A percentile compares a stretch with the other conserved stretches of the same genome.
phyloP scores from a whole-genome alignment of 2,113 vertebrate genomes.

The Mus musculus region DNA sequence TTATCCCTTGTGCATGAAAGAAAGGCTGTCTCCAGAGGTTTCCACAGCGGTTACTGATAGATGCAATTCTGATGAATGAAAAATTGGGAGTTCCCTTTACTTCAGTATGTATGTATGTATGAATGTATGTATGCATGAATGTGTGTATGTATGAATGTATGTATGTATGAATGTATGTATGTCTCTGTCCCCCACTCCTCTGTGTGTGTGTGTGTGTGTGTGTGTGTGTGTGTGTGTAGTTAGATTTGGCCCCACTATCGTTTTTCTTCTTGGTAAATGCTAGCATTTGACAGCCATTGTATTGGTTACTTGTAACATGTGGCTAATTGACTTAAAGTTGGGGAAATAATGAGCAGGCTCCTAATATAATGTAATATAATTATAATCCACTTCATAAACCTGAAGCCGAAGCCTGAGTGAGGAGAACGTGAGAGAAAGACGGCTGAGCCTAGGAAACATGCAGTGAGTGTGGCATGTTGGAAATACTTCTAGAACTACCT shows the following conservation, averaged over 20 bases:
- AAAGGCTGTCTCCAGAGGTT: slow-evolving; percentile 8
- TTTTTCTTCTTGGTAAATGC: slow-evolving; percentile 40
- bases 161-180: too few relatives aligned
- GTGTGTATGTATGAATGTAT: too few relatives aligned
- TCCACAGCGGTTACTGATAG: not conserved
- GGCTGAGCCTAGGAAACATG: slow-evolving; percentile 14
- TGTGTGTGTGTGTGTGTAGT: not conserved
- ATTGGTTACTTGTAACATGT: slow-evolving; percentile 56
- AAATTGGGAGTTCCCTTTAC: slow-evolving; percentile 30
- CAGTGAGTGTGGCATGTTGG: not conserved
- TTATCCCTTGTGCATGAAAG: not conserved
- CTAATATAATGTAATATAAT: slow-evolving; percentile 33
- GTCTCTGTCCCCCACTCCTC: too few relatives aligned
- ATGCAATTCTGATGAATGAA: slow-evolving; percentile 45
- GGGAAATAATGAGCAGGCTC: slow-evolving; percentile 42
- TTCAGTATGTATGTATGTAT: not conserved
- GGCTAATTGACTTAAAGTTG: slow-evolving; percentile 62
- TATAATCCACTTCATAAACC: slow-evolving; percentile 47
- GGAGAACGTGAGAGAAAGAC: slow-evolving; percentile 1
- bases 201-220: not conserved
- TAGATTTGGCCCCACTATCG: not conserved
- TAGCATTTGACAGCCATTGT: slow-evolving; percentile 46
- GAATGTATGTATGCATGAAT: too few relatives aligned
- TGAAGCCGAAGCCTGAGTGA: slow-evolving; percentile 25
- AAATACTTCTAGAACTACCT: slow-evolving; percentile 52